Base-by-base conservation (phyloP, 2,888 invertebrate species). In the Lamproptera curius region DNA sequence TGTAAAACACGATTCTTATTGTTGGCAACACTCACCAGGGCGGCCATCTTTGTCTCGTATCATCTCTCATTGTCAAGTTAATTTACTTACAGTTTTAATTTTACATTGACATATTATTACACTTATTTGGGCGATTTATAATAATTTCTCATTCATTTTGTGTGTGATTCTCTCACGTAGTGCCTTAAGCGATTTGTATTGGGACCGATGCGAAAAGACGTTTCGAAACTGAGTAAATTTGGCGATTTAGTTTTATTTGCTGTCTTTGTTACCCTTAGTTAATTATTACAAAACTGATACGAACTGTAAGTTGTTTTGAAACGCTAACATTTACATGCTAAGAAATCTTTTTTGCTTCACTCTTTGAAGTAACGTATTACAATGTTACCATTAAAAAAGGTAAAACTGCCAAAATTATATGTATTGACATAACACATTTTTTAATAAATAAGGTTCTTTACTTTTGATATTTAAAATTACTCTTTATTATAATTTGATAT, bases 1-100 rank as follows among this genome's bases (percentile, higher is more conserved):
- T 51, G 52, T 36, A 23, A 51, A 46, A 53, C 56, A 55, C 51
- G 15, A 45, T 49, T 50, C 48, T 50, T 33, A 34, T 40, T 43
- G 42, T 42, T 39, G 47, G 44, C 34, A 55, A 59, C 62, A 68
- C 62, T 63, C 73, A 73, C 71, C 62, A 49, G 34, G 55, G 60
- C 70, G 73, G 60, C 38, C 52, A 55, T 64, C 31, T 61, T 57
- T 58, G 48, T 58, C 57, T 59, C 59, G 57, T 54, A 34, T 48
- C 56, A 58, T 61, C 54, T 56, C 53, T 55, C 54, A 54, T 31
- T 31, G n/a, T 31, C 11, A n/a, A 11, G 31, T 31, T 31, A 13
- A 31, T 31, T 31, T n/a, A n/a, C n/a, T 31, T 53, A 49, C 56
- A 48, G 53, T 51, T 44, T 50, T 54, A 45, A 45, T 39, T 56